phyloP scores from a whole-genome alignment of 2,113 vertebrate species.

The Campylomormyrus numenius region DNA sequence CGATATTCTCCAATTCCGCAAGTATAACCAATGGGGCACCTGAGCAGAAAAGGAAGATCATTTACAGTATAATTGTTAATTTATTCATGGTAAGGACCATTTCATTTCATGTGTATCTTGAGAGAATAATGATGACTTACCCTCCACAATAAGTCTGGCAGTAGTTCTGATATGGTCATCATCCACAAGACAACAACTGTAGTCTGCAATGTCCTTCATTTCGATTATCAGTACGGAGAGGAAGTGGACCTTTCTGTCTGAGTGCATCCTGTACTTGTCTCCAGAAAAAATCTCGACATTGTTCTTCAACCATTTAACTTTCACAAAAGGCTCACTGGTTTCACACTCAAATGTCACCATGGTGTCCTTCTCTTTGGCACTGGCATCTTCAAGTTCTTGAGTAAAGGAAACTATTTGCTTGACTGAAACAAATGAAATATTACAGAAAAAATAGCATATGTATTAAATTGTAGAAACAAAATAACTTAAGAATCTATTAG shows the following conservation, averaged over 20 bases:
- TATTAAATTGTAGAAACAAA: not conserved
- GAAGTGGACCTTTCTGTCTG: slow-evolving; percentile 93
- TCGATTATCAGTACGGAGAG: slow-evolving; percentile 79
- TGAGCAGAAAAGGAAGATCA: slow-evolving; percentile 43
- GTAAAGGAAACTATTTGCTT: slow-evolving; percentile 81
- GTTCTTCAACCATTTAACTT: slow-evolving; percentile 91
- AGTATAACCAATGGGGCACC: slow-evolving; percentile 80
- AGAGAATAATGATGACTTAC: slow-evolving; percentile 50
- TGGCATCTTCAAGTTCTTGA: slow-evolving; percentile 73
- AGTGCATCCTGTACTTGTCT: slow-evolving; percentile 94
- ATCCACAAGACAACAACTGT: slow-evolving; percentile 73
- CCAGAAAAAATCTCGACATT: slow-evolving; percentile 76
- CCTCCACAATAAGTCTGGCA: slow-evolving; percentile 83
- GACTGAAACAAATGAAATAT: slow-evolving; percentile 54
- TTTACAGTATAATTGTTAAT: not conserved
- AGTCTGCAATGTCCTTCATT: slow-evolving; percentile 77
- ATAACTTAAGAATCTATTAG: not conserved
- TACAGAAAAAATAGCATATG: not conserved
- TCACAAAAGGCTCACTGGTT: slow-evolving; percentile 93
- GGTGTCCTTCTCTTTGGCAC: slow-evolving; percentile 83
- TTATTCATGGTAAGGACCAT: not conserved
- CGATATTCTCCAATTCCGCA: slow-evolving; percentile 78
- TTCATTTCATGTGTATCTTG: not conserved
- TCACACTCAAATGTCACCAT: slow-evolving; percentile 97
- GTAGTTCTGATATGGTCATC: slow-evolving; percentile 74